Base-by-base conservation (phyloP, 2,113 vertebrate genomes). In the Gasterosteus aculeatus region DNA sequence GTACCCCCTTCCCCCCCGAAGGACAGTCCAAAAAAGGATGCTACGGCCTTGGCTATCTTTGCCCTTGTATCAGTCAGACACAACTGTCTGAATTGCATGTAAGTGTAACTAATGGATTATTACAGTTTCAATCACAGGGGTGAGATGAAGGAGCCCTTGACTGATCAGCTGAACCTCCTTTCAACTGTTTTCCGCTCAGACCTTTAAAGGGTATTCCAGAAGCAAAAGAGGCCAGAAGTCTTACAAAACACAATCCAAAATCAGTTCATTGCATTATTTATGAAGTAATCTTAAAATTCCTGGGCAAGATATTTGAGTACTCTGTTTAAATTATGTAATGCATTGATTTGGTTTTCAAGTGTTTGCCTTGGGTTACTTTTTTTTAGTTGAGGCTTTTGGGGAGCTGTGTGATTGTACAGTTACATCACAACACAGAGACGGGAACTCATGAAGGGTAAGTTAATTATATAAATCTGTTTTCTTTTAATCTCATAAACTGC, bases 11-110 rank as follows among this genome's bases (percentile, higher is more conserved):
- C 60, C 9, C 44, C 74, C 81, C 74, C 65, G 31, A n/a, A 84
- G 80, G 82, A 69, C 46, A 0, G 19, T 64, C 15, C n/a, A 62
- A 60, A 85, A 68, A 70, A 33, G 51, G 42, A 69, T 22, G 29
- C n/a, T 31, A 72, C 0, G 31, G 38, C 71, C 71, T 80, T 75
- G 59, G 41, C 42, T 78, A 44, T 42, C 49, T 60, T 71, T 74
- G 29, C 7, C 58, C 69, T 77, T 9, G 7, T 72, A 85, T 77
- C 41, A 76, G 75, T 87, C 70, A 84, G 46, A 14, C 22, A 5
- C 5, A 67, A 11, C 49, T n/a, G 19, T 53, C 49, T 26, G 19
- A 4, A 31, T 29, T 64, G 31, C 3, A 41, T 64, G 26, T 26
- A 57, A 78, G 84, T 42, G 7, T 61, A 63, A 68, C 38, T 31